phyloP scores from a whole-genome alignment of 1,140 invertebrate species.

The Nasonia longicornis region DNA sequence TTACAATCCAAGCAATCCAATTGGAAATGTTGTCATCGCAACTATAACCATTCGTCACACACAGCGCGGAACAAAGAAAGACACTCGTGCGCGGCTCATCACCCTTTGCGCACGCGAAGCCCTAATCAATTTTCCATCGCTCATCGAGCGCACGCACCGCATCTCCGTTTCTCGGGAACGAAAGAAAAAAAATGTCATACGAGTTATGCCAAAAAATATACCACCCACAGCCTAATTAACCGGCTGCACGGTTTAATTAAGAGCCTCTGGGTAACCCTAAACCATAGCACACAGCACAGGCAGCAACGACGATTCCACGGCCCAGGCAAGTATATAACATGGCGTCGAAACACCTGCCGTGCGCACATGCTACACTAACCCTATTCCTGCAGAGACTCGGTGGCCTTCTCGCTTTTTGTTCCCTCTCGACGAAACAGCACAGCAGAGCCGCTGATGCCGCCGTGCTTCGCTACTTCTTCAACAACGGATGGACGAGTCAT shows the following conservation, averaged over 20 bases:
- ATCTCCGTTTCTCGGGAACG: neutral
- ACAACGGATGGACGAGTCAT: slow-evolving; percentile 6
- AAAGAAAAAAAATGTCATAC: neutral
- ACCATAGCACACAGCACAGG: neutral
- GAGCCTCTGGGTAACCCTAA: neutral
- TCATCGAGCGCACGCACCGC: neutral
- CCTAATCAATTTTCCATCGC: neutral
- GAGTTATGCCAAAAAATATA: neutral
- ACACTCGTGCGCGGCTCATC: neutral
- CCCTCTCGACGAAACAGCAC: neutral
- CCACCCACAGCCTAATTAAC: neutral
- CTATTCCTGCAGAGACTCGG: neutral
- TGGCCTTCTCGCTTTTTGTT: neutral
- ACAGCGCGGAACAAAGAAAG: too few relatives aligned
- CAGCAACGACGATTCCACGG: too few relatives aligned
- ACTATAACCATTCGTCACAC: too few relatives aligned
- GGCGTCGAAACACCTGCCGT: slow-evolving; percentile 4
- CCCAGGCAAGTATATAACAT: neutral
- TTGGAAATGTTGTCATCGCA: too few relatives aligned
- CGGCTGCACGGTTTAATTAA: slow-evolving; percentile 3
- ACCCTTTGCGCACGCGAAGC: neutral
- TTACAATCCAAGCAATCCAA: too few relatives aligned
- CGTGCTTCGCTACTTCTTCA: neutral
- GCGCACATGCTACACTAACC: slow-evolving; percentile 10
- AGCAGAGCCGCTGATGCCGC: too few relatives aligned